Conservation (phyloP, 1,140 invertebrate genomes). For the Macrotrachela quadricornifera region DNA sequence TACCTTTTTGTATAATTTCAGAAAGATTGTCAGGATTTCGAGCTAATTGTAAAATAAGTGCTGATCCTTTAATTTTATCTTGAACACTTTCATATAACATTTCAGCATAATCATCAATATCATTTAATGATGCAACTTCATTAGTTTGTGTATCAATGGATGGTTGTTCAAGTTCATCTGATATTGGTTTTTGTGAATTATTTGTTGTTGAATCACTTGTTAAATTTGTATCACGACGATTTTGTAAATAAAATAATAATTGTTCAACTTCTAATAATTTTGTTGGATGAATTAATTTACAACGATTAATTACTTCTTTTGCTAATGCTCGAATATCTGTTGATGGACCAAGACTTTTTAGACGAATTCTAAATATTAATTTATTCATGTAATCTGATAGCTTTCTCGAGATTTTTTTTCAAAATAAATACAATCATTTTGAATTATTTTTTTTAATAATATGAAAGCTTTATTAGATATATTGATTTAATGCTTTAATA, state of each 20-base stretch:
- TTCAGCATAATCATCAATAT: conserved; percentile 72
- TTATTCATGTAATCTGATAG: background rate
- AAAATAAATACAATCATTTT: background rate
- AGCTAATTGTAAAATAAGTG: conserved; percentile 64
- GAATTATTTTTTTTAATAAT: too few species aligned
- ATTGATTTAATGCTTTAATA: too few species aligned
- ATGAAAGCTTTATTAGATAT: too few species aligned
- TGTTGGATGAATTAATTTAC: conserved; percentile 61
- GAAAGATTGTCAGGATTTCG: conserved; percentile 77
- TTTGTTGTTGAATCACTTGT: conserved; percentile 19
- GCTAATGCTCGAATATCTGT: conserved; percentile 57
- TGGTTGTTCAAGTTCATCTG: conserved; percentile 12
- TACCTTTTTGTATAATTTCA: conserved; percentile 71
- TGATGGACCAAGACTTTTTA: conserved; percentile 55
- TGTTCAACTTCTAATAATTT: conserved; percentile 67
- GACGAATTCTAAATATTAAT: conserved; percentile 39
- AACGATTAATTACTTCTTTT: conserved; percentile 64
- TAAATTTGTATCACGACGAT: conserved; percentile 38
- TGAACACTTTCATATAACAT: conserved; percentile 70
- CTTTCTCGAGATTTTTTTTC: too few species aligned
- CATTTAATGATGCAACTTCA: conserved; percentile 47
- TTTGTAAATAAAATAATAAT: conserved; percentile 70
- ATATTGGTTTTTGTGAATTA: conserved; percentile 24
- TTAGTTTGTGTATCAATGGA: conserved; percentile 26
- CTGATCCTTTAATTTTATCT: conserved; percentile 77